Percentiles rank a stretch among this genome's conserved stretches.
Evolutionary conservation across 2,113 vertebrate species (phyloP).

Genomic region (Grantiella picta): DNA sequence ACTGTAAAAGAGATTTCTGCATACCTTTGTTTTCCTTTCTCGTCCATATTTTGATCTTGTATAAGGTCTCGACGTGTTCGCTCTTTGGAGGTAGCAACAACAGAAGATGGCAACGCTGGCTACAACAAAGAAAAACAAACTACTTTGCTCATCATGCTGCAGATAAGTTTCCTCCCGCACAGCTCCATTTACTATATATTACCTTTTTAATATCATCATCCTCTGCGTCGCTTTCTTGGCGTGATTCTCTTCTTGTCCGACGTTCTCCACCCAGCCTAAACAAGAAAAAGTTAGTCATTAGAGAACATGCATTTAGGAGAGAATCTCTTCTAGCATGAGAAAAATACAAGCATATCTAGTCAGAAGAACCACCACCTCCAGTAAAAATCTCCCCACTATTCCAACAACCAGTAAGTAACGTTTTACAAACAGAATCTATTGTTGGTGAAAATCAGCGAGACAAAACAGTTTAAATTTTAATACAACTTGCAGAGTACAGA

Average conservation of each 20-base stretch:
- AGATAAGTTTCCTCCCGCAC: neutral
- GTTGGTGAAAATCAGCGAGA: neutral
- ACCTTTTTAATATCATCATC: slow-evolving; percentile 99
- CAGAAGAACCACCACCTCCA: neutral
- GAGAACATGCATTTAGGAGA: neutral
- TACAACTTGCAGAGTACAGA: neutral
- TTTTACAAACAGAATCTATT: neutral
- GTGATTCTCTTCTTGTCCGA: slow-evolving; percentile 94
- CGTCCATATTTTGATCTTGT: slow-evolving; percentile 98
- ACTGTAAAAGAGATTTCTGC: neutral
- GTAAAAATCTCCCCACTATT: neutral
- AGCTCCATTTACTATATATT: neutral
- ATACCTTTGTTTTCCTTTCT: slow-evolving; percentile 97
- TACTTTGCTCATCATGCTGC: neutral
- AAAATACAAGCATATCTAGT: neutral
- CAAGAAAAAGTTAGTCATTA: neutral
- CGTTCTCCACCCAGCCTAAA: slow-evolving; percentile 93
- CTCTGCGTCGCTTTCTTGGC: slow-evolving; percentile 96
- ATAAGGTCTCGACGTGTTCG: slow-evolving; percentile 98
- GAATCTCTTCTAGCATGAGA: neutral
- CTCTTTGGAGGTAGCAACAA: slow-evolving; percentile 99
- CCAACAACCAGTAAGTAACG: neutral
- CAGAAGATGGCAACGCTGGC: slow-evolving; percentile 98
- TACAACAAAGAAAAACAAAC: slow-evolving; percentile 44
- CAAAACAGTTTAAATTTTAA: neutral